Evolutionary conservation across 2,888 invertebrate species (phyloP).

Genomic region (Anoplius nigerrimus): DNA sequence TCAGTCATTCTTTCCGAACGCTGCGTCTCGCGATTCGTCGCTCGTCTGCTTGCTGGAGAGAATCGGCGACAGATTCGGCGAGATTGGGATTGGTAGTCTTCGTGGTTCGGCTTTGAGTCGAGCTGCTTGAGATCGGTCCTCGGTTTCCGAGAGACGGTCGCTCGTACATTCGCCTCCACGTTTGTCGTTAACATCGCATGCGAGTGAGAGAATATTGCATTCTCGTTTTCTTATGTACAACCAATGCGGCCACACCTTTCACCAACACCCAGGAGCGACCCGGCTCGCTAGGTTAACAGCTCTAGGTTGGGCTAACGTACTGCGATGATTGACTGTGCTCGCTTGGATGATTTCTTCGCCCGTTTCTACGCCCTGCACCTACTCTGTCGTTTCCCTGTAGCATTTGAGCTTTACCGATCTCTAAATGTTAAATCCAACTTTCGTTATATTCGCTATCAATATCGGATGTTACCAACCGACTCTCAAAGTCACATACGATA

Average conservation of each 20-base stretch:
- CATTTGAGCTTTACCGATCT: too few relatives aligned
- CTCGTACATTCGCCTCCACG: background rate
- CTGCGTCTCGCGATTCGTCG: constrained; percentile 27
- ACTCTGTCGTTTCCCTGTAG: too few relatives aligned
- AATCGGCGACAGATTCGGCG: too few relatives aligned
- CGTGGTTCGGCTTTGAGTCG: background rate
- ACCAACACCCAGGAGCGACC: constrained; percentile 67
- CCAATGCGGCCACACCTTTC: constrained; percentile 71
- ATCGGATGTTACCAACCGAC: too few relatives aligned
- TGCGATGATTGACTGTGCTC: constrained; percentile 29
- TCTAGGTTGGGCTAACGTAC: constrained; percentile 34
- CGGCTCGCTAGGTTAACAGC: constrained; percentile 28
- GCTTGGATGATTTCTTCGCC: constrained; percentile 17
- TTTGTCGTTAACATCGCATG: too few relatives aligned
- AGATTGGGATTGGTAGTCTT: constrained; percentile 12
- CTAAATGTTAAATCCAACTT: too few relatives aligned
- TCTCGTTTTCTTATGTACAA: constrained; percentile 68
- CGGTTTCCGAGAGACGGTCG: background rate
- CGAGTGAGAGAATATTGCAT: constrained; percentile 64
- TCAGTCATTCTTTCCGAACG: constrained; percentile 40
- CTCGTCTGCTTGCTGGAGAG: constrained; percentile 18
- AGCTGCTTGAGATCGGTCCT: background rate
- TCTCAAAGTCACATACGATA: too few relatives aligned
- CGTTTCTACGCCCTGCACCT: background rate
- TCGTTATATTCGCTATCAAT: too few relatives aligned